These are phyloP conservation scores for Artemia sinica DNA, from an alignment of 2,888 invertebrate species.

Conservation along the genomic window DNA sequence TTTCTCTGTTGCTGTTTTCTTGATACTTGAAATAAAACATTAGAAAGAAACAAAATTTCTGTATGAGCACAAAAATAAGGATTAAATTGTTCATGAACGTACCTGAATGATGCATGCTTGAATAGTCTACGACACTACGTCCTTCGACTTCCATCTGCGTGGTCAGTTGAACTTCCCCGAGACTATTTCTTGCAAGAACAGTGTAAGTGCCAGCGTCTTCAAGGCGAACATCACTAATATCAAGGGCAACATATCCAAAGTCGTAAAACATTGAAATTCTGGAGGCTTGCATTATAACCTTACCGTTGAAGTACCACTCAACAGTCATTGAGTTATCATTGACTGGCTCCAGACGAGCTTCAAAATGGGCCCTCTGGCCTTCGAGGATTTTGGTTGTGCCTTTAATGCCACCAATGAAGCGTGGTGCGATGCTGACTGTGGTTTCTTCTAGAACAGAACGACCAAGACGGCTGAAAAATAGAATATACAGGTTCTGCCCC, in stretches of 20 bases:
- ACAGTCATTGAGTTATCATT: conserved; percentile 77
- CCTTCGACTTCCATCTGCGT: conserved; percentile 74
- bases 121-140: conserved; percentile 69
- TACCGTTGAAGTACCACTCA: conserved; percentile 94
- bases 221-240: conserved; percentile 74
- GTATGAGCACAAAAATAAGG: too few relatives aligned
- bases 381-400: conserved; percentile 84
- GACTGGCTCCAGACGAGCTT: conserved; percentile 83
- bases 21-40: too few relatives aligned
- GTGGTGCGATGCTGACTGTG: conserved; percentile 57
- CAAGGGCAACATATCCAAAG: conserved; percentile 90
- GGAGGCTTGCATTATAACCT: conserved; percentile 67
- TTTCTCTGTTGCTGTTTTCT: too few relatives aligned
- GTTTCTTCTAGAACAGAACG: conserved; percentile 52
- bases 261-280: conserved; percentile 87
- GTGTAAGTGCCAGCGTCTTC: conserved; percentile 87
- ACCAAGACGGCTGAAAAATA: conserved; percentile 44
- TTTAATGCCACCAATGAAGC: conserved; percentile 71
- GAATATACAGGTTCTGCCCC: background rate
- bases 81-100: background rate
- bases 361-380: conserved; percentile 83
- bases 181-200: conserved; percentile 72
- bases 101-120: conserved; percentile 63
- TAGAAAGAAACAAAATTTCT: too few relatives aligned
- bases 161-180: conserved; percentile 69